Conservation (phyloP, 1,140 invertebrate genomes). For the Vanessa tameamea region DNA sequence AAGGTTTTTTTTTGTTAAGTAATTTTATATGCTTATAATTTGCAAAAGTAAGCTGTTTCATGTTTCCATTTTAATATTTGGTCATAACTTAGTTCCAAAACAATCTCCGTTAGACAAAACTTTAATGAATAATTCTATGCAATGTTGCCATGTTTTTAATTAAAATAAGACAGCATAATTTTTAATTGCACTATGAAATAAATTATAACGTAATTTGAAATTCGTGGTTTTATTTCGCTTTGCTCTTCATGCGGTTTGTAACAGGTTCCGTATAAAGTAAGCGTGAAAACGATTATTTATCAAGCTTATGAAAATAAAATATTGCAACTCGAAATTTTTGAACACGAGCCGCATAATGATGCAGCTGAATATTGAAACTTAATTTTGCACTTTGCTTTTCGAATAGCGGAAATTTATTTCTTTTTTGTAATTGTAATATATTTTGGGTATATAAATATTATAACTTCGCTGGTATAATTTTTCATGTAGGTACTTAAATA, state of each 20-base stretch:
- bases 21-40: no score
- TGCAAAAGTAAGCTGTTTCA: no score
- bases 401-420: conserved; percentile 7
- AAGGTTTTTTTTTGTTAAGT: no score
- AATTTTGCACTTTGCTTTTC: conserved; percentile 6
- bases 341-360: conserved; percentile 14
- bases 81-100: no score
- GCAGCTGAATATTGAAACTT: conserved; percentile 16
- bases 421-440: not conserved
- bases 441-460: not conserved
- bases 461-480: no score
- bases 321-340: conserved; percentile 26
- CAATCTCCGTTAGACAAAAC: no score
- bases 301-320: conserved; percentile 37
- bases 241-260: conserved; percentile 22
- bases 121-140: not conserved
- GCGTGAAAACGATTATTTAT: conserved; percentile 33
- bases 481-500: no score
- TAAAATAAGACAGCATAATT: conserved; percentile 10
- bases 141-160: not conserved
- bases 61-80: no score
- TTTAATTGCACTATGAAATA: conserved; percentile 28
- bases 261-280: conserved; percentile 22
- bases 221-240: conserved; percentile 26
- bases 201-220: conserved; percentile 26